Conservation (phyloP, 2,113 vertebrate species). For the Phocoena phocoena region DNA sequence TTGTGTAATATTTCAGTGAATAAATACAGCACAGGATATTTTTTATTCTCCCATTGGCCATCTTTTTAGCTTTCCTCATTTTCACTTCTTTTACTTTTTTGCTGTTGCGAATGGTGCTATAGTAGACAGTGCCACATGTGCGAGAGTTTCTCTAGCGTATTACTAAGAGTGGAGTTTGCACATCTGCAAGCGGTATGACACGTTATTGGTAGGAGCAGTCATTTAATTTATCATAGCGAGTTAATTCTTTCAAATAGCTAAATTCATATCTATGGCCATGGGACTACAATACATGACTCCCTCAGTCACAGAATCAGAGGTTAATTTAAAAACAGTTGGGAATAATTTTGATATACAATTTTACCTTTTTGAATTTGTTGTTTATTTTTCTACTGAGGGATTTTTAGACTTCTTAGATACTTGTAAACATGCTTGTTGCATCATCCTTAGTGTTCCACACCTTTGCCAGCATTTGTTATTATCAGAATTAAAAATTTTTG, state of each 20-base stretch:
- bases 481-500: slow-evolving; percentile 22
- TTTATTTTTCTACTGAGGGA: slow-evolving; percentile 14
- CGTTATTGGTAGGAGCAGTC: background rate
- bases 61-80: slow-evolving; percentile 19
- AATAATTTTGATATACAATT: background rate
- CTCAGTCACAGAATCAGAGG: background rate
- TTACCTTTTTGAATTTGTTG: slow-evolving; percentile 33
- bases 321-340: background rate
- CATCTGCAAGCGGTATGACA: background rate
- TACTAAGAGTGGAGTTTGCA: background rate
- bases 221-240: slow-evolving; percentile 23
- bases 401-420: background rate
- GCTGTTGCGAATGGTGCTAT: background rate
- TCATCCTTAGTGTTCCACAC: slow-evolving; percentile 17
- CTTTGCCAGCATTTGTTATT: background rate
- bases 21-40: background rate
- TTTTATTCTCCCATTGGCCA: background rate
- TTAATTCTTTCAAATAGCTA: slow-evolving; percentile 20
- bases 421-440: background rate
- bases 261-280: background rate
- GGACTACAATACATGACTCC: background rate
- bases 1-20: slow-evolving; percentile 34
- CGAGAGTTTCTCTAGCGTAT: slow-evolving; percentile 11
- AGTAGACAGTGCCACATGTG: background rate
- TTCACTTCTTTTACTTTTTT: background rate